phyloP scores from a whole-genome alignment of 2,113 vertebrate species.

The human region GRCh38 chr18:7959001-7959500 shows the following conservation, averaged over 20 bases:
- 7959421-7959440: neutral
- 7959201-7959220: neutral
- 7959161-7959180: neutral
- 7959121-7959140: neutral
- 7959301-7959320: neutral
- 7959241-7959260: neutral
- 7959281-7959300: neutral
- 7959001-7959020: rapidly evolving
- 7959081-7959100: neutral
- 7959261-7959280: neutral
- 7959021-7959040: neutral
- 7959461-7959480: neutral
- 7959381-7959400: neutral
- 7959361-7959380: neutral
- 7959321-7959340: neutral
- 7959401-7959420: neutral
- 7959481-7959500: neutral
- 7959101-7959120: no score
- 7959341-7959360: neutral
- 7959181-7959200: neutral
- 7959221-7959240: conserved; percentile 20
- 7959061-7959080: neutral
- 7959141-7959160: neutral
- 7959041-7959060: neutral
- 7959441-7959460: neutral